Conservation (phyloP, 2,797 vertebrate species). For the Rousettus madagascariensis region DNA sequence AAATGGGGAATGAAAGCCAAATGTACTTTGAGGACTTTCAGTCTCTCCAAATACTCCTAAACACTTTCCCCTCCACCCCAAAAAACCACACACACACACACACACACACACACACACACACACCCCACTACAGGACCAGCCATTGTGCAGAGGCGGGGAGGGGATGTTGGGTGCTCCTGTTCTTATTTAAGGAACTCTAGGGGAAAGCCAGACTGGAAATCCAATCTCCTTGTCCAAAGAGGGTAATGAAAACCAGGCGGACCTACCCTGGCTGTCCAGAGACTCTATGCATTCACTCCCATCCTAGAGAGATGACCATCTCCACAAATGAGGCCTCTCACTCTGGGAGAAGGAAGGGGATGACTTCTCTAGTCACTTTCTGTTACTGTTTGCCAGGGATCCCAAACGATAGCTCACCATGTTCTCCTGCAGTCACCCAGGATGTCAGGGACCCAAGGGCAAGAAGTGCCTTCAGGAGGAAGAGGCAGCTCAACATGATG, state of each 20-base stretch:
- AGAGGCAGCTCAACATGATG: constrained; percentile 45
- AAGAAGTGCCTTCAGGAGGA: constrained; percentile 45
- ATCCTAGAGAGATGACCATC: not conserved
- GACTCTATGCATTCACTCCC: not conserved
- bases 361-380: not conserved
- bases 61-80: not conserved
- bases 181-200: not conserved
- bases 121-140: not conserved
- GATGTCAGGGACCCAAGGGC: constrained; percentile 31
- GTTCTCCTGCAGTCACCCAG: constrained; percentile 36
- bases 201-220: not conserved
- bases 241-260: not conserved
- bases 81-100: not conserved
- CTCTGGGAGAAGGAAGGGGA: not conserved
- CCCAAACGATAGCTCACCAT: constrained; percentile 58
- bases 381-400: not conserved
- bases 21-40: not conserved
- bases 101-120: not conserved
- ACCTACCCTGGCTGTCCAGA: not conserved
- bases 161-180: not conserved
- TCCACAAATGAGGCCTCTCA: not conserved
- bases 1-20: not conserved
- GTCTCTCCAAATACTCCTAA: not conserved
- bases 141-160: not conserved
- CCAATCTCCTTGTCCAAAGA: not conserved